Conservation (phyloP, 2,888 invertebrate species). For the Epinotia brunnichana region DNA sequence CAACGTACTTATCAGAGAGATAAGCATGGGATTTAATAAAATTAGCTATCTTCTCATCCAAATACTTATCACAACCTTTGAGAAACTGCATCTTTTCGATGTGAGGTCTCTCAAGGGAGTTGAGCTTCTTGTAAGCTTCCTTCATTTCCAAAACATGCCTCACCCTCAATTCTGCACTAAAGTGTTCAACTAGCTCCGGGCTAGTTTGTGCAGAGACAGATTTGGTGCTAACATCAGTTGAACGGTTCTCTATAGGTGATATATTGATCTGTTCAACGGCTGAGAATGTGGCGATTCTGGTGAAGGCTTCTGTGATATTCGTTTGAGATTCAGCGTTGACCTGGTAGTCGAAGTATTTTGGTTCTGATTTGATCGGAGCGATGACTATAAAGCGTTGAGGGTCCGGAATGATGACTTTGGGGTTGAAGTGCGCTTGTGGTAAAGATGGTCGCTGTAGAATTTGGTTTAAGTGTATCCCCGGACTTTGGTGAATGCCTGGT, state of each 20-base stretch:
- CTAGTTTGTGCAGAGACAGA: neutral
- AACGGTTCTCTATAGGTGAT: neutral
- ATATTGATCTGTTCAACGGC: slow-evolving; percentile 17
- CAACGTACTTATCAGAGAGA: neutral
- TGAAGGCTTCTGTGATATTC: neutral
- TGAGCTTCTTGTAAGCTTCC: neutral
- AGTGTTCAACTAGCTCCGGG: neutral
- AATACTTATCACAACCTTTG: slow-evolving; percentile 8
- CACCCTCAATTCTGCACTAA: neutral
- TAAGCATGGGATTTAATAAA: slow-evolving; percentile 16
- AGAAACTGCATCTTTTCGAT: slow-evolving; percentile 14
- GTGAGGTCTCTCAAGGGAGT: neutral
- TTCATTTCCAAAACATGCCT: neutral
- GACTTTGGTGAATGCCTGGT: too few relatives aligned
- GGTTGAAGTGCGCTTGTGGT: neutral
- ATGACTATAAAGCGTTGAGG: neutral
- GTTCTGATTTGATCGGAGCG: neutral
- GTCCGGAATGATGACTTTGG: neutral
- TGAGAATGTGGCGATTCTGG: neutral
- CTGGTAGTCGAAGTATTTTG: neutral
- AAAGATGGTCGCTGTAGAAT: neutral
- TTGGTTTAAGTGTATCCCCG: too few relatives aligned
- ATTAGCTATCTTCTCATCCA: slow-evolving; percentile 17
- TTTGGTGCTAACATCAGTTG: too few relatives aligned
- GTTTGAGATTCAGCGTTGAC: neutral